Percentiles rank a stretch among this genome's conserved stretches.
phyloP scores from a whole-genome alignment of 2,888 invertebrate species.

The Zeuzera pyrina region DNA sequence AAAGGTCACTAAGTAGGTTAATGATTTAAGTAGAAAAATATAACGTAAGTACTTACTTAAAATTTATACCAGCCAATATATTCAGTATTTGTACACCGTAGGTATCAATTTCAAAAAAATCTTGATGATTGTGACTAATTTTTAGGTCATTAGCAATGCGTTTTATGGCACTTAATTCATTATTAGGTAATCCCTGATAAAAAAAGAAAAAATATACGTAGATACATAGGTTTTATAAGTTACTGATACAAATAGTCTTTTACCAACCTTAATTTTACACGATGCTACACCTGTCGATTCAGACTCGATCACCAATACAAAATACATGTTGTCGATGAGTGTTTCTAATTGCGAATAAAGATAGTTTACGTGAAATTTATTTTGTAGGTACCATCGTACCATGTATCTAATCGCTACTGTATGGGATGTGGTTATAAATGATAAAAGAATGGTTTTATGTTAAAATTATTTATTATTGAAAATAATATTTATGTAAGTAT shows the following conservation, averaged over 20 bases:
- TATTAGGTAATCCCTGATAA: conserved; percentile 33
- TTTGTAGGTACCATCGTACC: no score
- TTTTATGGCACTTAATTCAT: conserved; percentile 26
- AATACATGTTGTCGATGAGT: conserved; percentile 42
- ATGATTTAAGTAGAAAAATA: no score
- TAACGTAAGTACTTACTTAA: conserved; percentile 27
- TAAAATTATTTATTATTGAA: background rate
- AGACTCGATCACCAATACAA: conserved; percentile 47
- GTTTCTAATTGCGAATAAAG: no score
- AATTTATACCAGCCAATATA: conserved; percentile 28
- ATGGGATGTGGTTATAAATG: conserved; percentile 1
- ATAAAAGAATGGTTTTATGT: background rate
- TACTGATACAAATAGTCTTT: conserved; percentile 7
- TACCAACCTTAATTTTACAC: conserved; percentile 60
- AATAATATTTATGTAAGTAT: background rate
- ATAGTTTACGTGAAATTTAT: no score
- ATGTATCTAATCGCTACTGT: background rate
- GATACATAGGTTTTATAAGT: no score
- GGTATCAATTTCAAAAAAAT: conserved; percentile 45
- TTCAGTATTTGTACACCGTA: conserved; percentile 43
- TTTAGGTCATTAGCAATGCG: conserved; percentile 24
- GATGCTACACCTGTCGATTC: conserved; percentile 46
- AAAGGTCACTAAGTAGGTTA: no score
- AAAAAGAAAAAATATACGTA: no score
- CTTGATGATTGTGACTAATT: conserved; percentile 25